A percentile compares a stretch with the other conserved stretches of the same genome.
Evolutionary conservation across 2,888 invertebrate genomes (phyloP).

Genomic region (Diogma glabrata): DNA sequence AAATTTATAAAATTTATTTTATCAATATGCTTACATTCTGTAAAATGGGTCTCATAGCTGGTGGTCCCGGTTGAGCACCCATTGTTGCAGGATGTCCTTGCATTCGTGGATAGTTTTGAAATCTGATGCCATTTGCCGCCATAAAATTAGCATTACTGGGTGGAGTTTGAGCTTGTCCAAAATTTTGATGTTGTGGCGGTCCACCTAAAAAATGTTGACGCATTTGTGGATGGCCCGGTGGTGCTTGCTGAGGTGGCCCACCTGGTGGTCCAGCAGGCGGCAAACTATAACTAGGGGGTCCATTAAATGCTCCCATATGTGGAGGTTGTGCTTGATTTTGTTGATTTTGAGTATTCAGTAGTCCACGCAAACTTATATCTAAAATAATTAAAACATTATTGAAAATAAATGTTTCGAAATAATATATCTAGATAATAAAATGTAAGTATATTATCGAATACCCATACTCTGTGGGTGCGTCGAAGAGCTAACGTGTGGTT

Average conservation of each 20-base stretch:
- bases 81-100: constrained; percentile 46
- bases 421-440: neutral
- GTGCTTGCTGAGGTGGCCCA: constrained; percentile 30
- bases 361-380: constrained; percentile 37
- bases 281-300: constrained; percentile 14
- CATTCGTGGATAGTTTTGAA: constrained; percentile 35
- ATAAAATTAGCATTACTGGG: constrained; percentile 37
- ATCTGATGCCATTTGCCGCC: constrained; percentile 35
- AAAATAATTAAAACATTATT: constrained; percentile 14
- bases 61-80: constrained; percentile 21
- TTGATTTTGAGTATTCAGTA: constrained; percentile 35
- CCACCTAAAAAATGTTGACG: constrained; percentile 35
- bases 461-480: constrained; percentile 51
- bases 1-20: neutral
- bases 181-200: constrained; percentile 33
- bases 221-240: constrained; percentile 23
- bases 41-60: constrained; percentile 27
- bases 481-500: constrained; percentile 51
- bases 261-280: constrained; percentile 28
- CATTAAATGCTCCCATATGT: constrained; percentile 31
- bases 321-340: constrained; percentile 32
- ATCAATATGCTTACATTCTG: constrained; percentile 32
- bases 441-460: constrained; percentile 23
- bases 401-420: neutral
- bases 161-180: constrained; percentile 33